Evolutionary conservation across 2,113 vertebrate species (phyloP), one percentile per base, ranked within the genome.

Genomic region (Sterrhoptilus dennistouni): DNA sequence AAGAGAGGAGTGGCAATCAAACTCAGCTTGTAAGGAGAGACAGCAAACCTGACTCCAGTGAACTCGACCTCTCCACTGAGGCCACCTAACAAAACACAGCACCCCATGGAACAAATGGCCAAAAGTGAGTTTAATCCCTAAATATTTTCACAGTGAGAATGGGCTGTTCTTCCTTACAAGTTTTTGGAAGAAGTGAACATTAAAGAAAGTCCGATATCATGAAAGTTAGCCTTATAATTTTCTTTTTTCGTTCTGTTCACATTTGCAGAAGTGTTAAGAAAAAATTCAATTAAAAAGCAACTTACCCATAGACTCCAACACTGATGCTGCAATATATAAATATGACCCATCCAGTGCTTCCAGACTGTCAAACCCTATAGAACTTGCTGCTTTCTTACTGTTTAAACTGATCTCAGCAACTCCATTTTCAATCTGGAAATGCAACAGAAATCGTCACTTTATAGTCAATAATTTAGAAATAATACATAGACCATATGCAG

Each of bases 1-100:
- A 98, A 99, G 19, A 98, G 98, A 38, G 99, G 98, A 19, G 99
- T 99, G 19, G 99, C 98, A 61, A 99, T 85, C 95, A 99, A 97
- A 54, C 94, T 98, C 94, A 99, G 44, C 45, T 89, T 98, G 97
- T 99, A 99, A 2, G 99, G 99, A 61, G 98, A 98, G 36, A 98
- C 94, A 36, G 98, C 93, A 40, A 99, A 99, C 87, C 92, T 98
- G 81, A 99, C 97, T 10, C 95, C 96, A 22, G 97, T 14, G 45
- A 99, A 95, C 97, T 99, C 99, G 4, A 98, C 98, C 68, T 99
- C 98, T 95, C 99, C 98, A 16, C 97, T 98, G 91, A 99, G 98
- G 20, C 99, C 99, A 97, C 99, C 99, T 99, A 69, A 50, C 13
- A 82, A 95, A 95, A 95, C 20, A 72, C n/a, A 7, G 83, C 4